phyloP scores from a whole-genome alignment of 1,140 invertebrate species.

The Parapsyche elsis region DNA sequence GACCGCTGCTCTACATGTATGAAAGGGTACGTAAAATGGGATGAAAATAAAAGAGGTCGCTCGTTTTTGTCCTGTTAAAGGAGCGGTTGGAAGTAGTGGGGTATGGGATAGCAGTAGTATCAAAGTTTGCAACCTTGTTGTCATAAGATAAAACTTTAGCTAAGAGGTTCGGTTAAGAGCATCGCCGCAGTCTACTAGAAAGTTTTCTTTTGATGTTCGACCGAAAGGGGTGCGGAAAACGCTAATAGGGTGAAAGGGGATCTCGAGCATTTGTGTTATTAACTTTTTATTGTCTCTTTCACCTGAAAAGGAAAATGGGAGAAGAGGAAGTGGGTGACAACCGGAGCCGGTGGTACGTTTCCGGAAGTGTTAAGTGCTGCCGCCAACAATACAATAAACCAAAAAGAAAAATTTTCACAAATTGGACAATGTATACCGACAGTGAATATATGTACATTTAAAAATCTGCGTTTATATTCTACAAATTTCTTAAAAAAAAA shows the following conservation, averaged over 20 bases:
- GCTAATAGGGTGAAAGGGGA: constrained; percentile 21
- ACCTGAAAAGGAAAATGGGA: constrained; percentile 8
- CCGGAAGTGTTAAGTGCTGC: neutral
- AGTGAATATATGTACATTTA: too few relatives aligned
- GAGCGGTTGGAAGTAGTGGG: neutral
- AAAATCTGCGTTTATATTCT: too few relatives aligned
- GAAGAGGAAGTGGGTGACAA: neutral
- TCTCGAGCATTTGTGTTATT: constrained; percentile 18
- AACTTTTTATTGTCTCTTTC: constrained; percentile 31
- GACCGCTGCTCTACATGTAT: too few relatives aligned
- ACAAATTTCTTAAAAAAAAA: too few relatives aligned
- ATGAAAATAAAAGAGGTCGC: neutral
- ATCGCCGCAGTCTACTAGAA: neutral
- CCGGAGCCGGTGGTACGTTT: neutral
- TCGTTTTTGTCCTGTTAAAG: neutral
- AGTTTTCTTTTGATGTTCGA: constrained; percentile 14
- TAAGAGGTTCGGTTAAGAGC: constrained; percentile 25
- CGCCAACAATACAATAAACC: neutral
- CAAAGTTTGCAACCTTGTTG: constrained; percentile 29
- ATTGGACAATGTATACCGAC: too few relatives aligned
- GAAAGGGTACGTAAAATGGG: neutral
- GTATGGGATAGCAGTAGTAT: neutral
- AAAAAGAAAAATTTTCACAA: too few relatives aligned
- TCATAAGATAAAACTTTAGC: constrained; percentile 25
- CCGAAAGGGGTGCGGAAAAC: constrained; percentile 10